A percentile compares a stretch with the other conserved stretches of the same genome.
Conservation (phyloP, 2,888 invertebrate species). For the Netelia virgata region DNA sequence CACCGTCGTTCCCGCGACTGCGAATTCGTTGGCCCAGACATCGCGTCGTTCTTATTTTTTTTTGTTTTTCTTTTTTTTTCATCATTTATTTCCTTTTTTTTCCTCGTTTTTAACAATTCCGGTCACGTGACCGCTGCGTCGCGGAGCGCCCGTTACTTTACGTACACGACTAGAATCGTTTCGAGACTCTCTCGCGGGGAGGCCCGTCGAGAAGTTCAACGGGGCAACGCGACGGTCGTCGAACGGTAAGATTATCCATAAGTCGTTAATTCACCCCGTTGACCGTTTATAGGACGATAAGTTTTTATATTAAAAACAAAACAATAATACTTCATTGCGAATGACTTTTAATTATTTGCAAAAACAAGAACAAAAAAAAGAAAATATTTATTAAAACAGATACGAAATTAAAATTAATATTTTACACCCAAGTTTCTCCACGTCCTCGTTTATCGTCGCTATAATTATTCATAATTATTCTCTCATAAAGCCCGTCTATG, state of each 20-base stretch:
- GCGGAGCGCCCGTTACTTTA: constrained; percentile 55
- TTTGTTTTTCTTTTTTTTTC: constrained; percentile 8
- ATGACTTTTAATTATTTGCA: not conserved
- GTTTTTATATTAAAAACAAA: not conserved
- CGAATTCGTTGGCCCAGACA: constrained; percentile 35
- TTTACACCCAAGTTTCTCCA: too few species aligned
- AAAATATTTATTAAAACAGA: too few species aligned
- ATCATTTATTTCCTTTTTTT: constrained; percentile 5
- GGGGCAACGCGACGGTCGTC: constrained; percentile 1
- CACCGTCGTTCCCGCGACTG: not conserved
- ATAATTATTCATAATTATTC: constrained; percentile 1
- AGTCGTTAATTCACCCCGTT: not conserved
- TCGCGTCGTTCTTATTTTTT: constrained; percentile 20
- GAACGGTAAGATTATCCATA: not conserved
- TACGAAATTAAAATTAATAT: too few species aligned
- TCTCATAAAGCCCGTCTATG: too few species aligned
- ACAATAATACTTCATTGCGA: not conserved
- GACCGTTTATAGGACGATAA: not conserved
- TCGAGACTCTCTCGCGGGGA: constrained; percentile 8
- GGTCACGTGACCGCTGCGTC: constrained; percentile 43
- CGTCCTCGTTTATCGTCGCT: not conserved
- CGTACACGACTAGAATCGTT: constrained; percentile 53
- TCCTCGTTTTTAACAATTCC: constrained; percentile 39
- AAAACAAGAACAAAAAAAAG: not conserved
- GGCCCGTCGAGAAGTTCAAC: not conserved